These are phyloP conservation scores for Rhipidura dahli DNA, from an alignment of 2,113 vertebrate genomes.

Conservation along the genomic window DNA sequence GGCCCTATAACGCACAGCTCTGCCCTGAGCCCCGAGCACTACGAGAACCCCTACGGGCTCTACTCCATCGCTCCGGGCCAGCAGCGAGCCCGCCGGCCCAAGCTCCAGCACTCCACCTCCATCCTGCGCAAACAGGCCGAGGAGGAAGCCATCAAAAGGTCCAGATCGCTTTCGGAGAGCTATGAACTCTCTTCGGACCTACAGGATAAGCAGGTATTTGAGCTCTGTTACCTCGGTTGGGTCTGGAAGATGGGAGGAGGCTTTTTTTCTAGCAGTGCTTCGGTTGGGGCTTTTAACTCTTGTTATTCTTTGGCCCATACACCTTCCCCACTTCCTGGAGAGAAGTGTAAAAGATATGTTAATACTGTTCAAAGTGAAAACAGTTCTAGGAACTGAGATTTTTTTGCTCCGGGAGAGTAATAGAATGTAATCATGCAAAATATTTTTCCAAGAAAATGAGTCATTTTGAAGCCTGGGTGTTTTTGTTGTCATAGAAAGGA, in stretches of 20 bases:
- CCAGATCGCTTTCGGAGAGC: constrained; percentile 94
- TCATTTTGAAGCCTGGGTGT: background rate
- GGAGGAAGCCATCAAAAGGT: constrained; percentile 97
- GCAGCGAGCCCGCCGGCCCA: constrained; percentile 83
- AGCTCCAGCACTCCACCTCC: constrained; percentile 94
- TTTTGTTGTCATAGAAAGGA: background rate
- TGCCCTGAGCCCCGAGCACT: constrained; percentile 82
- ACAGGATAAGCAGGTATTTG: constrained; percentile 95
- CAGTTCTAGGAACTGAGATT: background rate
- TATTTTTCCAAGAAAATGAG: background rate
- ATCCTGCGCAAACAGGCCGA: constrained; percentile 96
- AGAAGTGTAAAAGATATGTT: background rate
- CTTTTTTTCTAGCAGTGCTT: background rate
- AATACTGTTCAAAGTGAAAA: background rate
- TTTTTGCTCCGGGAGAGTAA: background rate
- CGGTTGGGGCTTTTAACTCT: background rate
- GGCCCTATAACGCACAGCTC: constrained; percentile 82
- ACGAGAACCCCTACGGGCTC: constrained; percentile 79
- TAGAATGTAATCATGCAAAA: background rate
- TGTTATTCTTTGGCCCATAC: background rate
- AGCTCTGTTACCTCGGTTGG: background rate
- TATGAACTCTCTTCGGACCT: constrained; percentile 99
- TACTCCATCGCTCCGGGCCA: constrained; percentile 82
- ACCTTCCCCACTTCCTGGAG: background rate
- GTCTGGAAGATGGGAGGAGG: background rate